Conservation (phyloP, 2,113 vertebrate species). For the Plotosus lineatus region DNA sequence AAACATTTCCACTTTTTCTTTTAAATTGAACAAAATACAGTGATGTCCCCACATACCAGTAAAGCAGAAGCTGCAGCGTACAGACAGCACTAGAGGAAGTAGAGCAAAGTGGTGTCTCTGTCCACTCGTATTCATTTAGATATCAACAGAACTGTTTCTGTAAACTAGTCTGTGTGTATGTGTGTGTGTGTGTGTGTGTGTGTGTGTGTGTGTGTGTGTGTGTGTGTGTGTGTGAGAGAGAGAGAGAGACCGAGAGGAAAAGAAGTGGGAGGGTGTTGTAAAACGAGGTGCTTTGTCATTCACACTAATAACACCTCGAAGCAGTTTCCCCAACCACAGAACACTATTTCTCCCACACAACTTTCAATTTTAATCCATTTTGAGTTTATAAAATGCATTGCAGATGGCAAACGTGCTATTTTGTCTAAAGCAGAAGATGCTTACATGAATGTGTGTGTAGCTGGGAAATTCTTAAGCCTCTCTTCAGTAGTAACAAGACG, state of each 20-base stretch:
- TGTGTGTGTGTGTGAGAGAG: too few relatives aligned
- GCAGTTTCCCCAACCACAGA: background rate
- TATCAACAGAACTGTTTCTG: background rate
- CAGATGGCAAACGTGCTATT: background rate
- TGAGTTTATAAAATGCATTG: background rate
- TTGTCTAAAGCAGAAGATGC: background rate
- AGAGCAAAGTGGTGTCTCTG: background rate
- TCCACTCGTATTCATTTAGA: background rate
- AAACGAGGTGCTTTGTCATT: slow-evolving; percentile 11
- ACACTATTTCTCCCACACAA: background rate
- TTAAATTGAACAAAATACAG: background rate
- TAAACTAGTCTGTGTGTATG: background rate
- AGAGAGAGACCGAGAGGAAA: too few relatives aligned
- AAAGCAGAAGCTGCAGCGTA: slow-evolving; percentile 22
- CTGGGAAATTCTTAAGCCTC: background rate
- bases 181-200: background rate
- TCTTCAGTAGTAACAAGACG: background rate
- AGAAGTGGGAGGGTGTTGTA: background rate
- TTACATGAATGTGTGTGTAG: too few relatives aligned
- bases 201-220: background rate
- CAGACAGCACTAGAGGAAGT: slow-evolving; percentile 40
- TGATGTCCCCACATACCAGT: slow-evolving; percentile 18
- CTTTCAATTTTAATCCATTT: background rate
- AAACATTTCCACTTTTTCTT: too few relatives aligned
- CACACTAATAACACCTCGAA: background rate